Percentiles rank a stretch among this genome's conserved stretches.
phyloP scores from a whole-genome alignment of 2,113 vertebrate genomes.

The Numida meleagris region DNA sequence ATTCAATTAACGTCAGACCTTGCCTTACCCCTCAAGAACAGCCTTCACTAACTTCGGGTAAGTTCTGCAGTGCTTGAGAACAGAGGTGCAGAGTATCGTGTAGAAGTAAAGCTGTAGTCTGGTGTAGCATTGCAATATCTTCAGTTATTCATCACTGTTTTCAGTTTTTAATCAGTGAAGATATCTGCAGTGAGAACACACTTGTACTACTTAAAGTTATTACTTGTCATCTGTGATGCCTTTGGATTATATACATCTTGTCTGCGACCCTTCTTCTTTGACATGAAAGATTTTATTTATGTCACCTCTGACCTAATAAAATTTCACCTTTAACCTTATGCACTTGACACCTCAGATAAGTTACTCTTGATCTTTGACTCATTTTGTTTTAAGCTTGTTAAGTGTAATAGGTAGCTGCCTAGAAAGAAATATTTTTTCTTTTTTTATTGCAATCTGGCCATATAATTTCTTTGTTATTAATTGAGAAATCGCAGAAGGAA shows the following conservation, averaged over 20 bases:
- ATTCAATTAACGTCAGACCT: neutral
- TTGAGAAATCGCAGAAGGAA: conserved; percentile 7
- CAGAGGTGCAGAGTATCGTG: neutral
- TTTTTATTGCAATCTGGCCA: conserved; percentile 12
- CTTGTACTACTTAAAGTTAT: conserved; percentile 84
- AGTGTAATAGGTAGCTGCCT: conserved; percentile 49
- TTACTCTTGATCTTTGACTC: conserved; percentile 81
- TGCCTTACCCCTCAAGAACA: neutral
- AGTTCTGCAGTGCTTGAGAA: neutral
- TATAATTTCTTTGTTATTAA: conserved; percentile 12
- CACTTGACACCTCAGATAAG: conserved; percentile 77
- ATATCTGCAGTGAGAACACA: conserved; percentile 60
- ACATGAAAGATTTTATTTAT: conserved; percentile 82
- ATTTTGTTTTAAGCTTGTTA: conserved; percentile 73
- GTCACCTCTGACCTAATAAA: conserved; percentile 81
- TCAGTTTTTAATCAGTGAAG: conserved; percentile 68
- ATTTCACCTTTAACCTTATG: conserved; percentile 81
- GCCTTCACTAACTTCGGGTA: neutral
- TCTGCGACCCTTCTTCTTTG: conserved; percentile 75
- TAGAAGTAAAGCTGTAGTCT: neutral
- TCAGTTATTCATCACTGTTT: conserved; percentile 25
- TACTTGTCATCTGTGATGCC: conserved; percentile 85
- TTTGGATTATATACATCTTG: conserved; percentile 73
- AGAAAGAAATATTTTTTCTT: conserved; percentile 29
- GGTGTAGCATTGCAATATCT: neutral